phyloP scores from a whole-genome alignment of 2,113 vertebrate species.

The Hippocampus guttulatus region DNA sequence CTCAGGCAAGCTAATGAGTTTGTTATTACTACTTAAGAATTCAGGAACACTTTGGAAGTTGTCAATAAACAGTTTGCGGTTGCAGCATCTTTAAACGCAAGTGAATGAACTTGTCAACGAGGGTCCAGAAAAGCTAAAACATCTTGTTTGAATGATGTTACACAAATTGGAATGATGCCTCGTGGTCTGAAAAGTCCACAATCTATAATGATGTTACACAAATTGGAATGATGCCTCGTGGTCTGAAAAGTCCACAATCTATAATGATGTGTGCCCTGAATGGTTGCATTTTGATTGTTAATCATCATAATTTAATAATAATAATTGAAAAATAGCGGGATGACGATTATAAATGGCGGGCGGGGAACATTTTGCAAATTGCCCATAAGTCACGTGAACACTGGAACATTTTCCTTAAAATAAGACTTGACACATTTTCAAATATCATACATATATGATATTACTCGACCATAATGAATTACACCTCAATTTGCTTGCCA shows the following conservation, averaged over 20 bases:
- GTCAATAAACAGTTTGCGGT: conserved; percentile 5
- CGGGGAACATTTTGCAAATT: no score
- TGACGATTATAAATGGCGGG: no score
- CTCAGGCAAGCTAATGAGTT: conserved; percentile 1
- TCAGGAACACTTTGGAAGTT: conserved; percentile 1
- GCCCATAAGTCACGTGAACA: no score
- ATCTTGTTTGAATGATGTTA: background rate
- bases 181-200: no score
- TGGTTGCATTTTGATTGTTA: background rate
- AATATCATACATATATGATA: no score
- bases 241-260: background rate
- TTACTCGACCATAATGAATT: no score
- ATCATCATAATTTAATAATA: background rate
- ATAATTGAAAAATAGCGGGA: no score
- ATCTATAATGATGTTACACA: background rate
- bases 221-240: no score
- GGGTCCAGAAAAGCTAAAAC: background rate
- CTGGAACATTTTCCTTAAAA: no score
- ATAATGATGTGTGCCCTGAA: background rate
- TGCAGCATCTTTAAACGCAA: background rate
- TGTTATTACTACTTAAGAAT: background rate
- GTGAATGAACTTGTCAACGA: background rate
- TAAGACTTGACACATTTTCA: no score
- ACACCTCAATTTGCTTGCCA: no score
- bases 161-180: no score